Conservation (phyloP, 2,797 vertebrate species). For the Lepilemur ruficaudatus region DNA sequence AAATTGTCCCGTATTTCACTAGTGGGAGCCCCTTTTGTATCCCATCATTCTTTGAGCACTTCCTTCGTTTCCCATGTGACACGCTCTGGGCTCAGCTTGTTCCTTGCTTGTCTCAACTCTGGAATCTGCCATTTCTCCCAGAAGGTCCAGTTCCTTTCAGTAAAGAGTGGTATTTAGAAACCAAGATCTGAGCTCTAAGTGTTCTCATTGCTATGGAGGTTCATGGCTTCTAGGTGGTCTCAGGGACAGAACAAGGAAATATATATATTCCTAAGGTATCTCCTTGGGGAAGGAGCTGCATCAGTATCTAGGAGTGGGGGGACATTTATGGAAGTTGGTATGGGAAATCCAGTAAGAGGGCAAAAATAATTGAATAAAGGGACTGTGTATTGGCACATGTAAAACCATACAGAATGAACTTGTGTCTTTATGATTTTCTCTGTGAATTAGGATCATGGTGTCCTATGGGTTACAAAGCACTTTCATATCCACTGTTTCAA, state of each 20-base stretch:
- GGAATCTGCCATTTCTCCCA: not conserved
- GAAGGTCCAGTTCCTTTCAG: not conserved
- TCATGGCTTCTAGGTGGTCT: not conserved
- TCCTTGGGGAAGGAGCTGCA: not conserved
- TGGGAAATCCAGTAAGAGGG: not conserved
- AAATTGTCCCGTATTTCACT: not conserved
- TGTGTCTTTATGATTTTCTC: not conserved
- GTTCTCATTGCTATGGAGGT: not conserved
- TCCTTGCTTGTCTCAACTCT: not conserved
- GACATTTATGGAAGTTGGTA: not conserved
- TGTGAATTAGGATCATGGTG: not conserved
- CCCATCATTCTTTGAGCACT: not conserved
- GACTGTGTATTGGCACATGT: not conserved
- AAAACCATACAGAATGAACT: not conserved
- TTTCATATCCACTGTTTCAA: not conserved
- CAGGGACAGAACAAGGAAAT: not conserved
- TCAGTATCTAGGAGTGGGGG: not conserved
- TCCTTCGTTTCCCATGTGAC: not conserved
- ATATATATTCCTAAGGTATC: not conserved
- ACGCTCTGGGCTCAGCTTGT: not conserved
- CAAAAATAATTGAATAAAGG: not conserved
- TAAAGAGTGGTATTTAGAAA: conserved; percentile 34
- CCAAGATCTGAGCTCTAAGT: not conserved
- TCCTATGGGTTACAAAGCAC: not conserved
- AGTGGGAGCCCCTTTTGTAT: not conserved